Evolutionary conservation across 2,113 vertebrate species (phyloP).

Genomic region (Stigmatopora nigra): DNA sequence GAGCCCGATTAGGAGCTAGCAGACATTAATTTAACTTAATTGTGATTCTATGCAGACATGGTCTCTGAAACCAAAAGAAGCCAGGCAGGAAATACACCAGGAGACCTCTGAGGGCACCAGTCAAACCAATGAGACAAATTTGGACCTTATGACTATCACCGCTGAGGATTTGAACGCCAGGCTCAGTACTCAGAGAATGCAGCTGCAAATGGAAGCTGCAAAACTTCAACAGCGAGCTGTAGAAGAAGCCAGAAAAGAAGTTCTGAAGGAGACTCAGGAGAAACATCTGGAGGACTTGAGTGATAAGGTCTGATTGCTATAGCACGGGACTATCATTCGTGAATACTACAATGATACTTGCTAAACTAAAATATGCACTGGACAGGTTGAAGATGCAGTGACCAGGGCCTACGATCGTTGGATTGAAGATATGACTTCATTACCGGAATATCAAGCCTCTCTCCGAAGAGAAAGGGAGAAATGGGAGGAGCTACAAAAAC

Average conservation of each 20-base stretch:
- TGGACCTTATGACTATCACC: constrained; percentile 13
- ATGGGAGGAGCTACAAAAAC: constrained; percentile 74
- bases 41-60: constrained; percentile 63
- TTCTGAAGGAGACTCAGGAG: constrained; percentile 67
- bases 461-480: constrained; percentile 74
- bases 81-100: constrained; percentile 35
- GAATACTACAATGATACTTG: too few species aligned
- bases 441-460: constrained; percentile 77
- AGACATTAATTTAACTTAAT: background rate
- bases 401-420: constrained; percentile 76
- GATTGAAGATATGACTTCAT: constrained; percentile 78
- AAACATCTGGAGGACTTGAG: constrained; percentile 72
- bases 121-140: constrained; percentile 66
- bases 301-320: constrained; percentile 70
- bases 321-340: background rate
- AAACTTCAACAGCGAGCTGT: constrained; percentile 55
- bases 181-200: constrained; percentile 59
- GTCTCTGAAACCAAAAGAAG: constrained; percentile 68
- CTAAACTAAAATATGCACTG: constrained; percentile 1
- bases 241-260: constrained; percentile 62
- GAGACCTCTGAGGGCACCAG: constrained; percentile 57
- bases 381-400: constrained; percentile 81
- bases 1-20: background rate
- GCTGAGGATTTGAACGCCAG: constrained; percentile 53
- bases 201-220: constrained; percentile 61